phyloP scores from a whole-genome alignment of 2,113 vertebrate species.

The Polypterus senegalus region DNA sequence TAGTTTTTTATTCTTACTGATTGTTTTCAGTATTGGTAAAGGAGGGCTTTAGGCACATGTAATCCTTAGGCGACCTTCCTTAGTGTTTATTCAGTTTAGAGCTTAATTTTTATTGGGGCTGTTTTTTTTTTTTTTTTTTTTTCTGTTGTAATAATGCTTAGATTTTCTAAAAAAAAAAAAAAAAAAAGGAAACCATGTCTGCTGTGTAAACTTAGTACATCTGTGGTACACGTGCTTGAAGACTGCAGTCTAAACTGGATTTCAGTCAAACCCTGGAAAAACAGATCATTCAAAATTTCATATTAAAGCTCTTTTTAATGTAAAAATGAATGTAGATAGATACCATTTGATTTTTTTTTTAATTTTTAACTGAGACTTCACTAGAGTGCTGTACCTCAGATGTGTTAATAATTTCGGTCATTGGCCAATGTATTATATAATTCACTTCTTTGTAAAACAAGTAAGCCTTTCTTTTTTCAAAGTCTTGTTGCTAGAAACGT shows the following conservation, averaged over 20 bases:
- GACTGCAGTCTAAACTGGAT: too few species aligned
- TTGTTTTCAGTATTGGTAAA: conserved; percentile 30
- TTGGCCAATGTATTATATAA: not conserved
- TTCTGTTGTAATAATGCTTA: not conserved
- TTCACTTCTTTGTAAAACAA: conserved; percentile 1
- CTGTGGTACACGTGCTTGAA: too few species aligned
- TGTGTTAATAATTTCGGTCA: not conserved
- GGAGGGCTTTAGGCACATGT: conserved; percentile 13
- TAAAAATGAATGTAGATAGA: not conserved
- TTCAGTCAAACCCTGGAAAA: too few species aligned
- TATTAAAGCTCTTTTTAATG: too few species aligned
- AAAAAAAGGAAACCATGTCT: not conserved
- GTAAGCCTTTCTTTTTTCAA: conserved; percentile 10
- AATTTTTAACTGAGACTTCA: conserved; percentile 14
- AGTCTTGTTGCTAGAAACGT: conserved; percentile 13
- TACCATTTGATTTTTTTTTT: not conserved
- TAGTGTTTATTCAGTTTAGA: conserved; percentile 1
- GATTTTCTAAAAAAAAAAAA: conserved; percentile 4
- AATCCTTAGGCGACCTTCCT: too few species aligned
- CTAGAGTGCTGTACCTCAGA: conserved; percentile 3
- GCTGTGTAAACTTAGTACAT: too few species aligned
- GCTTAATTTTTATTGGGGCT: conserved; percentile 12
- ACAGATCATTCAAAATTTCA: too few species aligned
- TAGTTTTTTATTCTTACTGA: conserved; percentile 36
- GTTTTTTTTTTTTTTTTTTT: conserved; percentile 11